These are phyloP conservation scores for Myanophis thanlyinensis DNA, from an alignment of 2,113 vertebrate genomes.

Conservation along the genomic window DNA sequence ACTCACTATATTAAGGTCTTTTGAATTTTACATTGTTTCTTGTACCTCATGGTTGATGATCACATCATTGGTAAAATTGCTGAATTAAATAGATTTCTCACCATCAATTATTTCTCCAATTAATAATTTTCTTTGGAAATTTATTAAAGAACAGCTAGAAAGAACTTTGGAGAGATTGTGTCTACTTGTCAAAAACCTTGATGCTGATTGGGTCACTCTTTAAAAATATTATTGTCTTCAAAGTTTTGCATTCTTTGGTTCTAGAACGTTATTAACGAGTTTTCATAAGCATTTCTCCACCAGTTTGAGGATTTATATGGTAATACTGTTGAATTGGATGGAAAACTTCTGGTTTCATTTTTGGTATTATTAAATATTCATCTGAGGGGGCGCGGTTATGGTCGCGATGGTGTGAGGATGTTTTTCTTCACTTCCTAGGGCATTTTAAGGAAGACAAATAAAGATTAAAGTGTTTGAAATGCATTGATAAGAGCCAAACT, in stretches of 20 bases:
- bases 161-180: not conserved
- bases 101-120: not conserved
- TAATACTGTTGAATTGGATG: not conserved
- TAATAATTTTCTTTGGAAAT: not conserved
- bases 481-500: too few species aligned
- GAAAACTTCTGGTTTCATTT: not conserved
- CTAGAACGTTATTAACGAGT: not conserved
- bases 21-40: not conserved
- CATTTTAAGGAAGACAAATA: too few species aligned
- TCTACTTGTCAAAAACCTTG: not conserved
- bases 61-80: not conserved
- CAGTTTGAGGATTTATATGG: not conserved
- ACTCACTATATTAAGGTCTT: not conserved
- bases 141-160: not conserved
- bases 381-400: too few species aligned
- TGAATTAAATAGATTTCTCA: not conserved
- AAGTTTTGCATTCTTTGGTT: not conserved
- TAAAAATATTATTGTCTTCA: not conserved
- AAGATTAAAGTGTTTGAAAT: too few species aligned
- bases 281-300: not conserved
- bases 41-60: not conserved
- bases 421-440: too few species aligned
- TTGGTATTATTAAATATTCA: not conserved
- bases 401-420: too few species aligned
- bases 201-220: not conserved